Conservation (phyloP, 1,140 invertebrate genomes). For the Patella vulgata region DNA sequence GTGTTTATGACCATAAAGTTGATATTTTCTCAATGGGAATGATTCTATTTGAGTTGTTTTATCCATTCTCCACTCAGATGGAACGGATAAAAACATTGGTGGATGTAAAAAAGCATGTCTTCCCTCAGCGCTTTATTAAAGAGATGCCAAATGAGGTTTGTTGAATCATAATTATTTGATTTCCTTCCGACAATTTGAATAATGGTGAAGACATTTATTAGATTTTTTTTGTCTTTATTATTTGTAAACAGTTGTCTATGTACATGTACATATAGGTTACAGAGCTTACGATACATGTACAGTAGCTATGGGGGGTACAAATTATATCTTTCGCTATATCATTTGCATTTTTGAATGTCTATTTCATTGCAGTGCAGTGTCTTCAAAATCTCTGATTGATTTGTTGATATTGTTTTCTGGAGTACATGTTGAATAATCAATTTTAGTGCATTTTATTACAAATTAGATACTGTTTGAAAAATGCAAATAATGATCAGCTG, state of each 20-base stretch:
- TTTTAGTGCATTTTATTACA: no score
- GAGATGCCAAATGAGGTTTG: conserved; percentile 78
- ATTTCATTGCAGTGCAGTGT: no score
- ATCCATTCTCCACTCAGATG: conserved; percentile 89
- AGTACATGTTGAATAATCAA: no score
- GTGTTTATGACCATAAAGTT: conserved; percentile 90
- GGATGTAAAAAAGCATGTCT: conserved; percentile 74
- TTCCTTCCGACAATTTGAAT: background rate
- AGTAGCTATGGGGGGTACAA: no score
- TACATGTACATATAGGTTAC: background rate
- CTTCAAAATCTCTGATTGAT: no score
- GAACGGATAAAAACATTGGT: conserved; percentile 76
- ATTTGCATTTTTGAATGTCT: no score
- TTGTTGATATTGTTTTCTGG: no score
- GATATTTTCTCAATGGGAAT: conserved; percentile 96
- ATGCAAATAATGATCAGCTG: no score
- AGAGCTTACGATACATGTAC: no score
- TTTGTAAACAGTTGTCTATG: background rate
- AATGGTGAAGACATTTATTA: background rate
- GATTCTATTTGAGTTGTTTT: conserved; percentile 91
- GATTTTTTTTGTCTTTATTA: background rate
- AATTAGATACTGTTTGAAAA: no score
- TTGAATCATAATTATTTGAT: background rate
- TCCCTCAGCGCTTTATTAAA: conserved; percentile 76
- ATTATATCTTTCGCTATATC: no score